Evolutionary conservation across 2,113 vertebrate genomes (phyloP).

Genomic region (Cygnus atratus): DNA sequence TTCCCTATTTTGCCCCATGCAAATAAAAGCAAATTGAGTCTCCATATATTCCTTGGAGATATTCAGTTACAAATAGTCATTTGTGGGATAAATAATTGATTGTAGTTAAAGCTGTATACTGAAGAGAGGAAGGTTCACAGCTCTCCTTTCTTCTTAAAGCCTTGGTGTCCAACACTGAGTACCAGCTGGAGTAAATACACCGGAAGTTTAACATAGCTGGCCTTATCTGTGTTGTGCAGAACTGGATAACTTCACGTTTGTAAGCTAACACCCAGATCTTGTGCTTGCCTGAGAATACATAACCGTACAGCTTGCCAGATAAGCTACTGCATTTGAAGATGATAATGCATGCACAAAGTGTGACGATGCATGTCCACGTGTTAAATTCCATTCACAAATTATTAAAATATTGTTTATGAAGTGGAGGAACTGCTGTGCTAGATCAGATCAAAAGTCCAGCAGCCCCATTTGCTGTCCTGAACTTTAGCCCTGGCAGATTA

Average conservation of each 20-base stretch:
- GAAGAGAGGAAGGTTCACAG: neutral
- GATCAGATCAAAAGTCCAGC: neutral
- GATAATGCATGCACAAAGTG: slow-evolving; percentile 20
- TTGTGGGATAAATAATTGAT: neutral
- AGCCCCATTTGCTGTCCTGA: neutral
- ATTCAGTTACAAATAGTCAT: neutral
- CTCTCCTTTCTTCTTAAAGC: neutral
- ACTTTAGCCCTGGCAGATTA: neutral
- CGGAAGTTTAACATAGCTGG: slow-evolving; percentile 3
- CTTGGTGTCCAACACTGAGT: neutral
- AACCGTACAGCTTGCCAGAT: neutral
- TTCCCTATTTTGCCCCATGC: neutral
- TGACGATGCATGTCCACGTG: neutral
- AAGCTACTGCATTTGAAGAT: slow-evolving; percentile 33
- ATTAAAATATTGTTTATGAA: neutral
- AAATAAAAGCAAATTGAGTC: neutral
- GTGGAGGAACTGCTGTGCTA: neutral
- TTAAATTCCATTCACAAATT: slow-evolving; percentile 7
- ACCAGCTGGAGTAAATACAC: slow-evolving; percentile 25
- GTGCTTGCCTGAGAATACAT: slow-evolving; percentile 9
- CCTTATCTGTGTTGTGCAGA: slow-evolving; percentile 49
- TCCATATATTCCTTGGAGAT: neutral
- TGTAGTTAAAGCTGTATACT: neutral
- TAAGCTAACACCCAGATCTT: slow-evolving; percentile 59
- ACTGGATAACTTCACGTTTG: slow-evolving; percentile 35